Evolutionary conservation across 2,797 vertebrate species (phyloP).

Genomic region (Alosa sapidissima): DNA sequence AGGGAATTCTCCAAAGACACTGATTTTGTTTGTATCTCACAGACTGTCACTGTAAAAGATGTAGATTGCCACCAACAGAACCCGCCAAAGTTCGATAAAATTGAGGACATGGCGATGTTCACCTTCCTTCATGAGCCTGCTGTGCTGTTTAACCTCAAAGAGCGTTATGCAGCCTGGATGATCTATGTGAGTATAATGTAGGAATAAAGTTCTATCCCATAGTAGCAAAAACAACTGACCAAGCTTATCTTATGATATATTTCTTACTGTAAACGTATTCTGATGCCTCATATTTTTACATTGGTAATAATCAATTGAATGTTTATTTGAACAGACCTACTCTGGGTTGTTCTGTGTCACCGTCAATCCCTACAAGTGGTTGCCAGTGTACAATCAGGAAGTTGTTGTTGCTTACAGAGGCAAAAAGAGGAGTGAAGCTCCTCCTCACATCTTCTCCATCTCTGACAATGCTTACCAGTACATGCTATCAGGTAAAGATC

Average conservation of each 20-base stretch:
- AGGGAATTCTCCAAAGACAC: too few relatives aligned
- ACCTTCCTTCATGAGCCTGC: constrained; percentile 77
- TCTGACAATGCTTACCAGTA: constrained; percentile 79
- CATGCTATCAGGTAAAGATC: constrained; percentile 71
- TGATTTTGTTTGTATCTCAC: neutral
- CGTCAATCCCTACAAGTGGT: constrained; percentile 76
- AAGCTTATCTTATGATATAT: too few relatives aligned
- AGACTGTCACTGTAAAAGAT: constrained; percentile 72
- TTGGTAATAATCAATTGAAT: neutral
- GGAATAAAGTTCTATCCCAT: too few relatives aligned
- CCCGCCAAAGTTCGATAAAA: constrained; percentile 81
- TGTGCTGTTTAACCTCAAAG: constrained; percentile 82
- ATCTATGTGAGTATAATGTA: constrained; percentile 69
- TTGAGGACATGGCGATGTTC: constrained; percentile 89
- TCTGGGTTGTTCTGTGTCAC: constrained; percentile 78
- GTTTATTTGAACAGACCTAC: constrained; percentile 65
- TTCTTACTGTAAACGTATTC: too few relatives aligned
- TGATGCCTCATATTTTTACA: too few relatives aligned
- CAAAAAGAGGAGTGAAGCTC: constrained; percentile 75
- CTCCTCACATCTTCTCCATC: constrained; percentile 79
- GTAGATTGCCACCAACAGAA: constrained; percentile 72
- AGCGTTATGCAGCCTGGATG: constrained; percentile 83
- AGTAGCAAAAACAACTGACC: too few relatives aligned
- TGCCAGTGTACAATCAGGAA: constrained; percentile 65
- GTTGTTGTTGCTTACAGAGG: constrained; percentile 73